Evolutionary conservation across 2,888 invertebrate genomes (phyloP).

Genomic region (Oligia strigilis): DNA sequence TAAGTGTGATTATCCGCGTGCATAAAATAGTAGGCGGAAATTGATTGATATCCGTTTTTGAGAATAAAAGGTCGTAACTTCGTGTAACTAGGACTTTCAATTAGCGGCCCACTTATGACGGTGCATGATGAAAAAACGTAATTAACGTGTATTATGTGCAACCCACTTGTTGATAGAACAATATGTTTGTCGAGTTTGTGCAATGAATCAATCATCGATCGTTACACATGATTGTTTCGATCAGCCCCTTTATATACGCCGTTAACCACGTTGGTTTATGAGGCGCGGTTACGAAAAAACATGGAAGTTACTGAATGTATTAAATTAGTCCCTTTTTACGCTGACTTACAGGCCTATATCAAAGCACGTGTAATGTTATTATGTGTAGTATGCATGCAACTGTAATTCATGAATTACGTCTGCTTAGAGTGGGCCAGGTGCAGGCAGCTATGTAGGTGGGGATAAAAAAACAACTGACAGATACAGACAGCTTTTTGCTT

Average conservation of each 20-base stretch:
- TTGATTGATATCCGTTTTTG: conserved; percentile 43
- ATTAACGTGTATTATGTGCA: conserved; percentile 31
- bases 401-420: background rate
- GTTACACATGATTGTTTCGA: conserved; percentile 54
- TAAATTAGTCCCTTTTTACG: background rate
- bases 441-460: too few species aligned
- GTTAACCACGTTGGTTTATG: conserved; percentile 50
- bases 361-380: background rate
- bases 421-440: background rate
- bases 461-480: background rate
- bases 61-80: conserved; percentile 27
- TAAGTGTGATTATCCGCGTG: conserved; percentile 1
- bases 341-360: background rate
- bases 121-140: conserved; percentile 28
- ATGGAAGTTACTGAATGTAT: background rate
- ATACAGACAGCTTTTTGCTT: background rate
- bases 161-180: conserved; percentile 57
- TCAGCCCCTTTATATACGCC: conserved; percentile 49
- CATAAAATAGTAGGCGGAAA: conserved; percentile 37
- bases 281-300: conserved; percentile 29
- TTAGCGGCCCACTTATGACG: conserved; percentile 25
- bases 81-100: conserved; percentile 11
- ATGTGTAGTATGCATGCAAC: background rate
- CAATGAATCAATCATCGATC: conserved; percentile 58
- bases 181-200: conserved; percentile 49